Conservation (phyloP, 1,140 invertebrate species). For the Melipona quadrifasciata region DNA sequence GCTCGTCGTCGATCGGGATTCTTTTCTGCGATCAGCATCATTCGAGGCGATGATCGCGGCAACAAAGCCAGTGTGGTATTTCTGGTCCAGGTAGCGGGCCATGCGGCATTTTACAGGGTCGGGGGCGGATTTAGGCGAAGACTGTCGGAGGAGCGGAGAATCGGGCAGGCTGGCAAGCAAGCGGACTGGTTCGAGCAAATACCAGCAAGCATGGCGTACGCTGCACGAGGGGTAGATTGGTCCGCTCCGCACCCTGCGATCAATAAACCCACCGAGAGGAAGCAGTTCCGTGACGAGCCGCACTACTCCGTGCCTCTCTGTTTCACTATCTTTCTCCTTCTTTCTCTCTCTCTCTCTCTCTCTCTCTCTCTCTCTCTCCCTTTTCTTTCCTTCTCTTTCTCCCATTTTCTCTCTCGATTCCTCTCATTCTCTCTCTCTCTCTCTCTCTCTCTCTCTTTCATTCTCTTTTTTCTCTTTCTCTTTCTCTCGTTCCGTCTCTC, state of each 20-base stretch:
- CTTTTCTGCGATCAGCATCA: not conserved
- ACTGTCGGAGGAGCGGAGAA: conserved; percentile 7
- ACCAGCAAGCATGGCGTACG: conserved; percentile 65
- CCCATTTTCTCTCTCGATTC: not conserved
- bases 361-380: not conserved
- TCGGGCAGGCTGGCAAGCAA: conserved; percentile 26
- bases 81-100: conserved; percentile 6
- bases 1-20: no score
- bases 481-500: not conserved
- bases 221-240: conserved; percentile 65
- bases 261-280: conserved; percentile 69
- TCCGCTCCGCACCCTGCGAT: conserved; percentile 70
- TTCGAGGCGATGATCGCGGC: not conserved
- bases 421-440: not conserved
- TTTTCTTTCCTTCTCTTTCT: conserved; percentile 21
- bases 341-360: not conserved
- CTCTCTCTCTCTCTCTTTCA: conserved; percentile 7
- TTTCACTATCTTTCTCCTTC: conserved; percentile 3
- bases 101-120: conserved; percentile 18
- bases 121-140: conserved; percentile 25
- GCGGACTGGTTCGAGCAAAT: conserved; percentile 49
- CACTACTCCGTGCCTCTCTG: conserved; percentile 57
- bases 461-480: not conserved
- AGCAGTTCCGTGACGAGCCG: conserved; percentile 64
- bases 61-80: not conserved